A percentile compares a stretch with the other conserved stretches of the same genome.
These are phyloP conservation scores for Drosophila tripunctata DNA, from an alignment of 2,888 invertebrate species.

Conservation along the genomic window DNA sequence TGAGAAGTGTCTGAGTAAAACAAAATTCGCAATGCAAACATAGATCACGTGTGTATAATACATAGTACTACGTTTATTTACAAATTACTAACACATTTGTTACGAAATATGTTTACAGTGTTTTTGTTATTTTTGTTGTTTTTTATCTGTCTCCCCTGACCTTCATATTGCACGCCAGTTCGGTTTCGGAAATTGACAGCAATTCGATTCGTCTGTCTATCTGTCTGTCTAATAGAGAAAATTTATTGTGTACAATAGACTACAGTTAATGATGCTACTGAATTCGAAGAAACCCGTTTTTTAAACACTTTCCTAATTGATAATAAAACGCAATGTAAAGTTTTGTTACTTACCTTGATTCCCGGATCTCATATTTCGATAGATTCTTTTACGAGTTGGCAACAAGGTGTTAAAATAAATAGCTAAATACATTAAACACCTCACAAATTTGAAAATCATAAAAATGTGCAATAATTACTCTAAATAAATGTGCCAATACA, in stretches of 20 bases:
- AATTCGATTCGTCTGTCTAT: constrained; percentile 19
- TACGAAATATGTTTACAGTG: background rate
- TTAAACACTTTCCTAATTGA: constrained; percentile 14
- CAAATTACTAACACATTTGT: constrained; percentile 22
- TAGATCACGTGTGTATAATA: constrained; percentile 65
- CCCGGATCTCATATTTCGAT: background rate
- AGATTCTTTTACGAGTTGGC: background rate
- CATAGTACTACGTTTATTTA: constrained; percentile 41
- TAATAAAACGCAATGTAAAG: constrained; percentile 12
- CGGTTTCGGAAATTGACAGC: constrained; percentile 52
- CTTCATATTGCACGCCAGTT: constrained; percentile 51
- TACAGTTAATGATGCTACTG: constrained; percentile 14
- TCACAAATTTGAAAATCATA: constrained; percentile 6
- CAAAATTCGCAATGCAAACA: constrained; percentile 28
- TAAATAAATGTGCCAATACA: constrained; percentile 21
- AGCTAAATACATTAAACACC: constrained; percentile 17
- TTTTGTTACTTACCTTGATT: no score
- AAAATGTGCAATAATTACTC: constrained; percentile 10
- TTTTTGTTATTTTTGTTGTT: background rate
- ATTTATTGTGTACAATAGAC: constrained; percentile 7
- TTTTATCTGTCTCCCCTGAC: constrained; percentile 50
- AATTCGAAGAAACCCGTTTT: constrained; percentile 4
- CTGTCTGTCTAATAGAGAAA: no score
- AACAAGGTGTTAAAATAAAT: constrained; percentile 6
- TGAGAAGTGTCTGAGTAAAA: constrained; percentile 1